phyloP scores from a whole-genome alignment of 2,888 invertebrate genomes.

The Eupsilia transversa region DNA sequence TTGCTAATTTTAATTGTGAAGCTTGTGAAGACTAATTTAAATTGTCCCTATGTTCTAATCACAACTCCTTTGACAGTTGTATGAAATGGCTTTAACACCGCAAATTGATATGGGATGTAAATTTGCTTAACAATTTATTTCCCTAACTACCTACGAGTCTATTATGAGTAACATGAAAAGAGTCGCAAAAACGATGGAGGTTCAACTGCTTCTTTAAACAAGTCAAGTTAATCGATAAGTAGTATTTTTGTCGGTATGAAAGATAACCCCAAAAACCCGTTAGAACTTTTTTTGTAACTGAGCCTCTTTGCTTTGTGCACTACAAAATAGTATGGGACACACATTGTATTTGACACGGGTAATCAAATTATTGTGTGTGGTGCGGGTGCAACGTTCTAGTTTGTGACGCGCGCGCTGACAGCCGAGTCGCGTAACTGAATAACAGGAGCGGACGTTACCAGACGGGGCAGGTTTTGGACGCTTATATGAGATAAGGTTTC shows the following conservation, averaged over 20 bases:
- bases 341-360: slow-evolving; percentile 24
- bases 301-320: neutral
- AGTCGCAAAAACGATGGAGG: neutral
- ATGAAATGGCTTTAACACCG: too few species aligned
- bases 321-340: too few species aligned
- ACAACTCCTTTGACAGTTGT: too few species aligned
- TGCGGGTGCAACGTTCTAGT: slow-evolving; percentile 14
- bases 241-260: neutral
- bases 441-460: neutral
- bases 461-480: neutral
- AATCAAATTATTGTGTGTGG: slow-evolving; percentile 40
- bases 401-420: slow-evolving; percentile 12
- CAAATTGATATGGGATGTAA: too few species aligned
- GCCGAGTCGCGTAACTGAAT: slow-evolving; percentile 6
- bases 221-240: neutral
- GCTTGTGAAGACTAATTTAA: too few species aligned
- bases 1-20: too few species aligned
- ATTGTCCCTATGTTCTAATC: too few species aligned
- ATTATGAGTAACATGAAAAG: too few species aligned
- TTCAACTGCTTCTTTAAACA: neutral
- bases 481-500: neutral
- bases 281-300: neutral
- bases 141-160: too few species aligned
- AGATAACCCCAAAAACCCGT: neutral
- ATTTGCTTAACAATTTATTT: too few species aligned